Evolutionary conservation across 2,888 invertebrate species (phyloP), one percentile per base, ranked within the genome.

Genomic region (Drosophila planitibia): DNA sequence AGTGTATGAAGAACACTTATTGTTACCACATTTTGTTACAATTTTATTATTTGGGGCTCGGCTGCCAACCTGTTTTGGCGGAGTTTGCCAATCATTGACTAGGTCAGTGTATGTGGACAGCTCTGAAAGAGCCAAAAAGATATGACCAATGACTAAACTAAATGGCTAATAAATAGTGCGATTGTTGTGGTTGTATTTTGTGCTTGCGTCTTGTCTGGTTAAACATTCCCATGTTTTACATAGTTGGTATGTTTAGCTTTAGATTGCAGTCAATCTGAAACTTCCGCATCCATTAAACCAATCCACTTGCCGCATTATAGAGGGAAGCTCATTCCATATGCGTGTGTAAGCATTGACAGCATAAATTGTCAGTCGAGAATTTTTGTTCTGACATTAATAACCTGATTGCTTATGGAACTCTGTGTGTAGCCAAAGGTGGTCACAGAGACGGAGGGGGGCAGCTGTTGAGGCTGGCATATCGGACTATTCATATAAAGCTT

Each of bases 351-450:
- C 55, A 62, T 61, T 78, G 77, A 52, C 64, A 76, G 80, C 78
- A 82, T 86, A 80, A 83, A 83, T 84, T 76, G 83, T 54, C 57
- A 58, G 72, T 49, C 32, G 82, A 83, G 79, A 85, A 88, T 87
- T 82, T 47, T 53, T 72, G 53, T 53, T 63, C 32, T 59, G 66
- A 80, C 81, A 49, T 71, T 80, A 76, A 85, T 76, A 85, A 85
- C 85, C 85, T 75, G 85, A 74, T 78, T 87, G 75, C 62, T 63
- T 30, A 16, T 64, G 60, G 74, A 77, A 72, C 81, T 66, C 72
- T 78, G 62, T 55, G 25, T 58, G 25, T 16, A 33, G 55, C n/a
- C 35, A 39, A 12, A 12, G n/a, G 32, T 39, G n/a, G 44, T 6
- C 25, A 6, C 14, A 9, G 6, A 2, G 30, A 25, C 19, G 37